Evolutionary conservation across 2,113 vertebrate species (phyloP).

Genomic region (Cephalopholis sonnerati): DNA sequence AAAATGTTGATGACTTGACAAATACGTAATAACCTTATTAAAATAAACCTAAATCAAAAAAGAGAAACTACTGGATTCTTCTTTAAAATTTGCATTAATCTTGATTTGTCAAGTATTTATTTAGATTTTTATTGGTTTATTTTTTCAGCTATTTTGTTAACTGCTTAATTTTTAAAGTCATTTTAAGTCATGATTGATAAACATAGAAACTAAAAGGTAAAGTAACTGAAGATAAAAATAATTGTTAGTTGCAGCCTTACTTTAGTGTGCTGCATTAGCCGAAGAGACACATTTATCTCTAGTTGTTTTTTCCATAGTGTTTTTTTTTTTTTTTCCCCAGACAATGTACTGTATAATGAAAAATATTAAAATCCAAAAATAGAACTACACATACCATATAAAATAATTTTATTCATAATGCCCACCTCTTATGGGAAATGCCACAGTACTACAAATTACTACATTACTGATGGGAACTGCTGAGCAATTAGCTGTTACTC

Average conservation of each 20-base stretch:
- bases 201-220: not conserved
- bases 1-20: not conserved
- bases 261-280: not conserved
- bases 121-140: no score
- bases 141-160: no score
- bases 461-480: no score
- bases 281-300: no score
- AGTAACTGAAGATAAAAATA: not conserved
- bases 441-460: no score
- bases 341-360: no score
- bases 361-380: no score
- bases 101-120: not conserved
- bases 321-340: no score
- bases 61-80: not conserved
- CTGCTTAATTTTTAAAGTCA: not conserved
- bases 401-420: no score
- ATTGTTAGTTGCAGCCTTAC: not conserved
- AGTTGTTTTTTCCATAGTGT: not conserved
- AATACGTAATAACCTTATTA: not conserved
- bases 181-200: not conserved
- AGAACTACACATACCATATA: no score
- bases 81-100: no score
- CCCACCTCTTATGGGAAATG: no score
- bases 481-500: not conserved
- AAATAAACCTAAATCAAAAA: not conserved